Conservation (phyloP, 1,140 invertebrate genomes). For the honey bee (Apis mellifera) region Amel_HAv3.1 CM009931.2:733001-733500, state of each 20-base stretch:
- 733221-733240: no score
- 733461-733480: neutral
- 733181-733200: neutral
- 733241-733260: no score
- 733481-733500: neutral
- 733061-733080: neutral
- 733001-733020: neutral
- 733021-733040: neutral
- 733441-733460: neutral
- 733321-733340: conserved; percentile 5
- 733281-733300: neutral
- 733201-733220: no score
- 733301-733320: neutral
- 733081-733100: neutral
- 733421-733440: neutral
- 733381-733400: conserved; percentile 1
- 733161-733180: neutral
- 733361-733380: conserved; percentile 18
- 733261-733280: no score
- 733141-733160: neutral
- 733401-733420: conserved; percentile 7
- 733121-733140: neutral
- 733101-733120: neutral
- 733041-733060: neutral
- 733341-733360: conserved; percentile 17